These are phyloP conservation scores for Psephotus haematonotus DNA, from an alignment of 2,113 vertebrate genomes.

Conservation along the genomic window DNA sequence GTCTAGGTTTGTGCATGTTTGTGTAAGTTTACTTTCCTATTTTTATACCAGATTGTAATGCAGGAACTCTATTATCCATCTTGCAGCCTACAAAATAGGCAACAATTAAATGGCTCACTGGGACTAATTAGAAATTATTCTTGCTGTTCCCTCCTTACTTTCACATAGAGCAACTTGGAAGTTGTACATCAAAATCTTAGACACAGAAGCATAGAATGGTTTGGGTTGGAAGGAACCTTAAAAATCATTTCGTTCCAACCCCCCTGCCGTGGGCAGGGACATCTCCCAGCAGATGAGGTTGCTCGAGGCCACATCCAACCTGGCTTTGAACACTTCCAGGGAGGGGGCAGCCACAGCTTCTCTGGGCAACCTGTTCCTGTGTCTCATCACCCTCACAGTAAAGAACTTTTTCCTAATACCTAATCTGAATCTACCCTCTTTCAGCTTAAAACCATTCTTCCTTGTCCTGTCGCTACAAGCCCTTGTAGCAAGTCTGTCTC, in stretches of 20 bases:
- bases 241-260: not conserved
- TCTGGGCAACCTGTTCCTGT: not conserved
- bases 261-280: not conserved
- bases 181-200: not conserved
- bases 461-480: not conserved
- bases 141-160: conserved; percentile 23
- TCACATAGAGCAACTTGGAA: not conserved
- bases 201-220: not conserved
- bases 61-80: conserved; percentile 25
- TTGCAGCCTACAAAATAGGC: conserved; percentile 46
- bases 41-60: conserved; percentile 26
- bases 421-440: too few species aligned
- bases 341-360: not conserved
- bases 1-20: conserved; percentile 15
- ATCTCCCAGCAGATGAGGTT: not conserved
- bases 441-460: too few species aligned
- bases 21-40: conserved; percentile 16
- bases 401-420: too few species aligned
- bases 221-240: not conserved
- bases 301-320: not conserved
- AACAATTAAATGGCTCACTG: conserved; percentile 42
- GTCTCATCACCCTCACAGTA: too few species aligned
- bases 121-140: conserved; percentile 57
- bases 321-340: not conserved
- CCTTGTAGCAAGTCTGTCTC: not conserved